Conservation (phyloP, 1,140 invertebrate genomes). For the Drosophila mayri region DNA sequence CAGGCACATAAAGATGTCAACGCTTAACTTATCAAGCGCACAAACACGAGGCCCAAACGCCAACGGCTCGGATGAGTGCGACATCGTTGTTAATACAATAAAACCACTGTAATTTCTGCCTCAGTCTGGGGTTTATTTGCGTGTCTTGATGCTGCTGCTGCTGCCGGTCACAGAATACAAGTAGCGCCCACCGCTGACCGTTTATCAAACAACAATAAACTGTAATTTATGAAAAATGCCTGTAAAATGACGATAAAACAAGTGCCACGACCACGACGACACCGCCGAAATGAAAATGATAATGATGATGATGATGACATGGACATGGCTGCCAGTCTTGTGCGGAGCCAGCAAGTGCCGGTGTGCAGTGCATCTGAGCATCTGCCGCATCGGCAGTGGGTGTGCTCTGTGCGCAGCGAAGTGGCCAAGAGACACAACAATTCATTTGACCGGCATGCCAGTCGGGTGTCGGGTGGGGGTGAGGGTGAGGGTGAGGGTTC, state of each 20-base stretch:
- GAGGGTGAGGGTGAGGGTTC: slow-evolving; percentile 20
- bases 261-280: slow-evolving; percentile 64
- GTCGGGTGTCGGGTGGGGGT: slow-evolving; percentile 23
- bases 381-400: slow-evolving; percentile 29
- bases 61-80: slow-evolving; percentile 41
- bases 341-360: slow-evolving; percentile 43
- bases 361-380: slow-evolving; percentile 17
- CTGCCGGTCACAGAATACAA: slow-evolving; percentile 72
- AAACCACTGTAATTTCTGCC: slow-evolving; percentile 78
- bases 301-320: slow-evolving; percentile 77
- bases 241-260: slow-evolving; percentile 83
- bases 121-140: slow-evolving; percentile 68
- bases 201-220: slow-evolving; percentile 83
- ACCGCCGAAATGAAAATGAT: slow-evolving; percentile 50
- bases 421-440: slow-evolving; percentile 61
- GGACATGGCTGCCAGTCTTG: slow-evolving; percentile 76
- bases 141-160: slow-evolving; percentile 37
- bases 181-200: slow-evolving; percentile 78
- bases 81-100: slow-evolving; percentile 72
- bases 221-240: slow-evolving; percentile 83
- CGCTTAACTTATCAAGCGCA: slow-evolving; percentile 78
- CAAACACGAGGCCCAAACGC: slow-evolving; percentile 44
- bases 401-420: slow-evolving; percentile 33
- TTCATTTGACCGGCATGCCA: slow-evolving; percentile 65
- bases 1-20: slow-evolving; percentile 81